These are phyloP conservation scores for Mya arenaria DNA, from an alignment of 1,140 invertebrate genomes.

Conservation along the genomic window DNA sequence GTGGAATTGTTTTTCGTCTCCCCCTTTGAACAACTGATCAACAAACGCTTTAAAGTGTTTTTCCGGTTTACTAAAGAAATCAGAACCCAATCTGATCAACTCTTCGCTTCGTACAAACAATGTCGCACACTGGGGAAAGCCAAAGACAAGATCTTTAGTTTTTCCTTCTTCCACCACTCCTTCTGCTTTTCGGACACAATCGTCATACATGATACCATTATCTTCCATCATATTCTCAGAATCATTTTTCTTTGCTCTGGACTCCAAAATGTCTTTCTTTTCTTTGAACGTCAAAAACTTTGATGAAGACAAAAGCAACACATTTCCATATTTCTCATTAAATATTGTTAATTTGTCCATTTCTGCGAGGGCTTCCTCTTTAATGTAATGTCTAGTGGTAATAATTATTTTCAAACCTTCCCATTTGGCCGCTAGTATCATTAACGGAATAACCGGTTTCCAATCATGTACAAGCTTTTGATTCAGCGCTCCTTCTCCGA, in stretches of 20 bases:
- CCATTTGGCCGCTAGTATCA: neutral
- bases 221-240: no score
- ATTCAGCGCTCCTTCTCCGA: slow-evolving; percentile 20
- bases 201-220: no score
- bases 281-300: no score
- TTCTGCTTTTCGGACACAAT: neutral
- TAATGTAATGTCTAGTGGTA: slow-evolving; percentile 34
- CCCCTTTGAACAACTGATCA: slow-evolving; percentile 1
- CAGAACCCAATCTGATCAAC: neutral
- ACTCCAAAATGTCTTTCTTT: no score
- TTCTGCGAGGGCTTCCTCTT: neutral
- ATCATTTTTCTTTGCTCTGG: no score
- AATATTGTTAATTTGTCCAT: neutral
- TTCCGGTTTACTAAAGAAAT: slow-evolving; percentile 31
- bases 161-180: neutral
- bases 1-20: neutral
- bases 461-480: neutral
- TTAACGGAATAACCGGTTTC: neutral
- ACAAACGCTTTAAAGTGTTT: neutral
- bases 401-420: neutral
- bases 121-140: slow-evolving; percentile 23
- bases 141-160: slow-evolving; percentile 3
- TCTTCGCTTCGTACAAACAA: slow-evolving; percentile 32
- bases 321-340: slow-evolving; percentile 3
- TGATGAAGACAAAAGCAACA: no score